Percentiles rank a stretch among this genome's conserved stretches.
Conservation (phyloP, 2,888 invertebrate genomes). For the Himalopsyche anomala region DNA sequence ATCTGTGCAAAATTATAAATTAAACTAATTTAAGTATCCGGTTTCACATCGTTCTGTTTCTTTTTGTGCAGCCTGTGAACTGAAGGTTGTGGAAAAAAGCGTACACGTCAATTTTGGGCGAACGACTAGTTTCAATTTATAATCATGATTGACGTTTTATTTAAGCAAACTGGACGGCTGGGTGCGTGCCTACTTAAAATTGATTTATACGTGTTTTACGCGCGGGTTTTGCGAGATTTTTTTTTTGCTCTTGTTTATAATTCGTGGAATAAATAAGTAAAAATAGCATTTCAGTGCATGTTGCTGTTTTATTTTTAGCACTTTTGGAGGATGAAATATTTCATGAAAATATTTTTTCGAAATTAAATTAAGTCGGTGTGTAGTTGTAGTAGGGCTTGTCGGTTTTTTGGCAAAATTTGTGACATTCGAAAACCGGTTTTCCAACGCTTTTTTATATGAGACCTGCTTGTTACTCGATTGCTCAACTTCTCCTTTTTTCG, state of each 20-base stretch:
- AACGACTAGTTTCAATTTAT: conserved; percentile 27
- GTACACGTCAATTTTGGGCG: conserved; percentile 7
- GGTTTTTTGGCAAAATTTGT: too few relatives aligned
- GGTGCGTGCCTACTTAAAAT: conserved; percentile 4
- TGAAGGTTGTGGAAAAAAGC: conserved; percentile 9
- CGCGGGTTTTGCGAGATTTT: not conserved
- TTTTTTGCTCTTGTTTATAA: not conserved
- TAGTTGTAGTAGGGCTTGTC: too few relatives aligned
- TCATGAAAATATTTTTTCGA: too few relatives aligned
- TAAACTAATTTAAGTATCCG: not conserved
- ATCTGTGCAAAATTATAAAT: not conserved
- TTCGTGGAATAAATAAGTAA: not conserved
- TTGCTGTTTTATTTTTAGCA: too few relatives aligned
- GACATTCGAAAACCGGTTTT: too few relatives aligned
- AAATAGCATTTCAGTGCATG: too few relatives aligned
- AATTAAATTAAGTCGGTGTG: too few relatives aligned
- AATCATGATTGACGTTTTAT: conserved; percentile 59
- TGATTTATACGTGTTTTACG: not conserved
- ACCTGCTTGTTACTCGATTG: too few relatives aligned
- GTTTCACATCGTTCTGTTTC: conserved; percentile 12
- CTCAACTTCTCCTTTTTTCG: too few relatives aligned
- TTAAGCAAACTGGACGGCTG: conserved; percentile 53
- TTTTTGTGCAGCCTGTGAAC: not conserved
- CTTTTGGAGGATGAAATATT: too few relatives aligned
- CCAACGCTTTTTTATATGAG: too few relatives aligned